Conservation (phyloP, 2,888 invertebrate species). For the Coecobrya sp. region DNA sequence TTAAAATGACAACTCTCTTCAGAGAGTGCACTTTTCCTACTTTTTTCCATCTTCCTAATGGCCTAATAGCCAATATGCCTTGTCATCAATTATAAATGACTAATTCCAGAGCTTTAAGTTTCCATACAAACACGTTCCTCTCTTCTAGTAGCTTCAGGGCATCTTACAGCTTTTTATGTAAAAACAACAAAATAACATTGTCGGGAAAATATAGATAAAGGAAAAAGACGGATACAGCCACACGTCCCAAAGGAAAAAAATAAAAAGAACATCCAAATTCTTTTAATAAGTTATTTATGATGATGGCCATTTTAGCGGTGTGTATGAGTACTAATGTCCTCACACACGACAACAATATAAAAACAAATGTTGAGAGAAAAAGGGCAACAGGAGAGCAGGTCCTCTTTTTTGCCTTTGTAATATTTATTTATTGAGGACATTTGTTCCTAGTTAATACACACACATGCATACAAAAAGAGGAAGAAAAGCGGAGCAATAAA, state of each 20-base stretch:
- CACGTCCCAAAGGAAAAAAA: not conserved
- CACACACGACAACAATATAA: not conserved
- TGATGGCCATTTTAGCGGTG: no score
- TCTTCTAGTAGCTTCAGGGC: no score
- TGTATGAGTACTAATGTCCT: not conserved
- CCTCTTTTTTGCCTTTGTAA: not conserved
- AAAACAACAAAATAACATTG: no score
- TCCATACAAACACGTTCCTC: not conserved
- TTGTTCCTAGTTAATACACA: not conserved
- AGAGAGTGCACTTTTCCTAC: not conserved
- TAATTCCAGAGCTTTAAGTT: slow-evolving; percentile 1
- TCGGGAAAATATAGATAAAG: not conserved
- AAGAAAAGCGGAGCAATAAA: slow-evolving; percentile 69
- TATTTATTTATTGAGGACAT: not conserved
- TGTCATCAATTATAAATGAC: slow-evolving; percentile 47
- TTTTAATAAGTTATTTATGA: no score
- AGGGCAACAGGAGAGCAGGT: not conserved
- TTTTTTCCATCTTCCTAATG: not conserved
- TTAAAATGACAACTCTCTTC: not conserved
- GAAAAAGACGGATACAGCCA: not conserved
- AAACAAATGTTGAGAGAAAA: slow-evolving; percentile 1
- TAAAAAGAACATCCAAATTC: not conserved
- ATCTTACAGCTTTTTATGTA: no score
- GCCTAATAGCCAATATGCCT: slow-evolving; percentile 3
- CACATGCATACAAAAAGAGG: not conserved